phyloP scores from a whole-genome alignment of 2,797 vertebrate species.

The Euthynnus affinis region DNA sequence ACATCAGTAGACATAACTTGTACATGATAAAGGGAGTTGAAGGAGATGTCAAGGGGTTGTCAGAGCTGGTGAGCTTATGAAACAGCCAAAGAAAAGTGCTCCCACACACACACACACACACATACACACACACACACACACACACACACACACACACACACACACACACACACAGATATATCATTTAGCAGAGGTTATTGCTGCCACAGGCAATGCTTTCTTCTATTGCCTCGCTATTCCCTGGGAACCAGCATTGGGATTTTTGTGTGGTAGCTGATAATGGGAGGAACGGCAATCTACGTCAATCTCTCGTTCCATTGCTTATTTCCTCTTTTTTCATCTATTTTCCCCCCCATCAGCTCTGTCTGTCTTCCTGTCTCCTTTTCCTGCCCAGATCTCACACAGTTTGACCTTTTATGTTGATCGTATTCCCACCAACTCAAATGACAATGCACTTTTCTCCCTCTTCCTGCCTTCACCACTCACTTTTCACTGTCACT shows the following conservation, averaged over 20 bases:
- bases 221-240: conserved; percentile 48
- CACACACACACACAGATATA: conserved; percentile 33
- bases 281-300: conserved; percentile 18
- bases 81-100: conserved; percentile 17
- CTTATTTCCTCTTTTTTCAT: conserved; percentile 64
- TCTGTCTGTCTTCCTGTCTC: conserved; percentile 62
- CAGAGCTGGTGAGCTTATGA: conserved; percentile 38
- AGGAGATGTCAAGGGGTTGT: conserved; percentile 46
- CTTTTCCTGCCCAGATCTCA: conserved; percentile 44
- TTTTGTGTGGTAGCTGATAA: conserved; percentile 52
- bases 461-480: conserved; percentile 5
- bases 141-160: conserved; percentile 15
- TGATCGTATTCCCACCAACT: conserved; percentile 31
- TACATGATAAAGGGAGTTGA: conserved; percentile 44
- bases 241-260: conserved; percentile 46
- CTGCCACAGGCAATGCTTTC: conserved; percentile 58
- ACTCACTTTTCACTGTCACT: conserved; percentile 24
- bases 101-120: not conserved
- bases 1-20: conserved; percentile 65
- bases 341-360: conserved; percentile 19
- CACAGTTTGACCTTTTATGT: conserved; percentile 49
- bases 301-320: conserved; percentile 63
- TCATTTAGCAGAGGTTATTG: conserved; percentile 56
- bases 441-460: conserved; percentile 12
- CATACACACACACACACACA: conserved; percentile 19